Conservation (phyloP, 2,888 invertebrate species). For the Torymus tubicola region DNA sequence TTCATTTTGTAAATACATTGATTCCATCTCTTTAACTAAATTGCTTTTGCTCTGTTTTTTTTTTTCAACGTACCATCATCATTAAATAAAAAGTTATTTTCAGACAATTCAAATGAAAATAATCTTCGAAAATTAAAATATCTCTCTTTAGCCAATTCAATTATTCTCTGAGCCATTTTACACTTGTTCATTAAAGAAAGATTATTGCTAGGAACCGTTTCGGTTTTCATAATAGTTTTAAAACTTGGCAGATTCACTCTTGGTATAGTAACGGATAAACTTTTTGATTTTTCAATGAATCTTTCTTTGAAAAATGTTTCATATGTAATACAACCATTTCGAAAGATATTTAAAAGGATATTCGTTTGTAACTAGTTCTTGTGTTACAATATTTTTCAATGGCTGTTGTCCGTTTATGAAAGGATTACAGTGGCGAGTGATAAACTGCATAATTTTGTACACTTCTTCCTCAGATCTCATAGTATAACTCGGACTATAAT, state of each 20-base stretch:
- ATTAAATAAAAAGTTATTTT: conserved; percentile 28
- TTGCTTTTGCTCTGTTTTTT: conserved; percentile 27
- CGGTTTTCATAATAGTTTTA: neutral
- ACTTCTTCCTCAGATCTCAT: conserved; percentile 10
- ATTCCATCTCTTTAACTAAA: conserved; percentile 7
- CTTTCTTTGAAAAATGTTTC: conserved; percentile 3
- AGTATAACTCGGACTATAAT: neutral
- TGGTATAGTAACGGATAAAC: conserved; percentile 13
- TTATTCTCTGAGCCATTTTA: neutral
- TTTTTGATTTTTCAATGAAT: conserved; percentile 21
- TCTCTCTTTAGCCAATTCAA: conserved; percentile 1
- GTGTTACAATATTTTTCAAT: conserved; percentile 33
- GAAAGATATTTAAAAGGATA: conserved; percentile 23
- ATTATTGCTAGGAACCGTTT: neutral
- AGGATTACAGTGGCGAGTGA: neutral
- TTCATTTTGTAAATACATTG: neutral
- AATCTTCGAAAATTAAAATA: conserved; percentile 13
- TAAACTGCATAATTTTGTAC: conserved; percentile 6
- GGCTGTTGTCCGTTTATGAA: conserved; percentile 4
- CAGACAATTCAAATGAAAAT: neutral
- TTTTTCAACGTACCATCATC: conserved; percentile 27
- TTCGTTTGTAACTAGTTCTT: neutral
- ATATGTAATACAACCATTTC: neutral
- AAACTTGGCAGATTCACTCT: conserved; percentile 16
- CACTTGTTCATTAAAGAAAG: neutral